Conservation (phyloP, 2,113 vertebrate species). For the Martes martes region DNA sequence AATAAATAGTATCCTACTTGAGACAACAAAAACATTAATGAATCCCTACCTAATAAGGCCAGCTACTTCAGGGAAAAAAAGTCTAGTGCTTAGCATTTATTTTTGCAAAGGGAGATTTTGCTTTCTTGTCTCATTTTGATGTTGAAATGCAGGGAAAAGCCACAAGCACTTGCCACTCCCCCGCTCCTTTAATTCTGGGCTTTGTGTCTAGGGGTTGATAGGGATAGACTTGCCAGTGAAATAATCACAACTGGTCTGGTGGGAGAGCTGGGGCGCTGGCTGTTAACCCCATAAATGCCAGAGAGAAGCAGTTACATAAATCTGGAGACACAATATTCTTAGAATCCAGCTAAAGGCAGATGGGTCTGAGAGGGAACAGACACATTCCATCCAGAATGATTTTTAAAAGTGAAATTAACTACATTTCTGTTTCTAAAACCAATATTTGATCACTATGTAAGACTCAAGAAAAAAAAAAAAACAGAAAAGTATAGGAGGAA, state of each 20-base stretch:
- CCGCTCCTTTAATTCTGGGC: conserved; percentile 55
- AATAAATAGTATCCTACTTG: conserved; percentile 43
- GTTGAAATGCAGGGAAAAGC: conserved; percentile 62
- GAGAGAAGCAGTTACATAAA: neutral
- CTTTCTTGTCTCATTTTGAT: conserved; percentile 47
- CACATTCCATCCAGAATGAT: neutral
- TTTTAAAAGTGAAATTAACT: neutral
- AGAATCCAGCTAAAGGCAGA: too few relatives aligned
- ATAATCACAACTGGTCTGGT: conserved; percentile 58
- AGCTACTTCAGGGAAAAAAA: neutral
- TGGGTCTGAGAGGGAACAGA: accelerated
- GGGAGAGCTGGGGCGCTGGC: conserved; percentile 34
- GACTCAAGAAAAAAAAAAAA: neutral
- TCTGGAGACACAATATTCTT: neutral
- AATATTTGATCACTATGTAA: neutral
- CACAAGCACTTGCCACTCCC: neutral
- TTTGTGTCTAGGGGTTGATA: conserved; percentile 68
- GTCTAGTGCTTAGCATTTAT: neutral
- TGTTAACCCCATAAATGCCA: conserved; percentile 69
- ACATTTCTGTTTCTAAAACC: neutral
- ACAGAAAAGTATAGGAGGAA: neutral
- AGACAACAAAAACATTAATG: conserved; percentile 48
- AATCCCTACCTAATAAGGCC: conserved; percentile 56
- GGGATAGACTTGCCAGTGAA: conserved; percentile 47
- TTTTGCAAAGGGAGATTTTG: conserved; percentile 37